Conservation (phyloP, 37 sponge, comb jelly and placozoan species). For the Ianthella basta region DNA sequence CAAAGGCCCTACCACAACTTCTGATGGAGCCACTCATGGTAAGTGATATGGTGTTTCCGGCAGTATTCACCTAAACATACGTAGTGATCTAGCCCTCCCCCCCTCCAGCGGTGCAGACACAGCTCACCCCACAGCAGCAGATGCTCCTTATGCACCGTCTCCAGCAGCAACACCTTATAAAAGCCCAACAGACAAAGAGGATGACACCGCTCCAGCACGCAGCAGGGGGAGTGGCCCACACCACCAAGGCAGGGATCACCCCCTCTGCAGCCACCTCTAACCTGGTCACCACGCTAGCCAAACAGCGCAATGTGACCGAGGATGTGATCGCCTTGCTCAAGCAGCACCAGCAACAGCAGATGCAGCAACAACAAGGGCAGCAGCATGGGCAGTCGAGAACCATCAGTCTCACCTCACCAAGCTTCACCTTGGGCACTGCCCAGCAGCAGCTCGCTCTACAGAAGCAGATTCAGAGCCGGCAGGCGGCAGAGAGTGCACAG, state of each 20-base stretch:
- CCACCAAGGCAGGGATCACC: constrained; percentile 1
- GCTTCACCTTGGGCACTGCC: too few species aligned
- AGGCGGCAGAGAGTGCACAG: too few species aligned
- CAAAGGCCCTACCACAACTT: too few species aligned
- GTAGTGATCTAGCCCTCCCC: too few species aligned
- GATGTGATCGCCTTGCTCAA: constrained; percentile 70
- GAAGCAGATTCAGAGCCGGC: too few species aligned
- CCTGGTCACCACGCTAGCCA: constrained; percentile 4
- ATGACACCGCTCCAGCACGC: neutral
- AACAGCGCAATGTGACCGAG: constrained; percentile 41
- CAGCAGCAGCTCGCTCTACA: too few species aligned
- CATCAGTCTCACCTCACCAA: too few species aligned
- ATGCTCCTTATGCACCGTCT: neutral
- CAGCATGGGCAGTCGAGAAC: too few species aligned
- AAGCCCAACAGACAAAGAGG: neutral
- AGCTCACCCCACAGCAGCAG: constrained; percentile 7
- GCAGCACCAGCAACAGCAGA: constrained; percentile 48
- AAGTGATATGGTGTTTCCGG: too few species aligned
- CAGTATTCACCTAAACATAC: too few species aligned
- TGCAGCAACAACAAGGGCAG: too few species aligned
- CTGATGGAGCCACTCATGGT: too few species aligned
- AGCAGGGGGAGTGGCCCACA: neutral
- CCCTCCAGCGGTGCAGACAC: neutral
- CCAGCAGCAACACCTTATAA: neutral
- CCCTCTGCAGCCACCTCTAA: neutral